Conservation (phyloP, 37 sponge, comb jelly and placozoan genomes). For the Geodia barretti region DNA sequence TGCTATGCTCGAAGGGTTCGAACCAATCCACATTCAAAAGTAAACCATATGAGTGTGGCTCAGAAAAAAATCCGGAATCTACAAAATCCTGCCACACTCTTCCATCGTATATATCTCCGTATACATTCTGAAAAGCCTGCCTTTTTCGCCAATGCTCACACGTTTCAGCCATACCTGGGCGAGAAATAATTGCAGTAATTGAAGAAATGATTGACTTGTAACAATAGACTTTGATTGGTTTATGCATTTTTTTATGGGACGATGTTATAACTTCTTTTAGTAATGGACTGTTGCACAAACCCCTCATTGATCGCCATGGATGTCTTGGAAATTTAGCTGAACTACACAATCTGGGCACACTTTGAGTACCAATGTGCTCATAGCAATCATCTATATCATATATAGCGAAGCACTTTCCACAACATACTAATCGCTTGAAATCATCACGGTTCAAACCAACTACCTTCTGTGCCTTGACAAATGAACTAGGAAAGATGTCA, state of each 20-base stretch:
- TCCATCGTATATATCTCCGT: conserved; percentile 39
- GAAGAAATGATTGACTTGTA: conserved; percentile 15
- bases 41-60: conserved; percentile 24
- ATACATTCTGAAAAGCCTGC: not conserved
- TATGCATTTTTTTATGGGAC: not conserved
- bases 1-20: conserved; percentile 1
- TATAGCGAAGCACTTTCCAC: too few relatives aligned
- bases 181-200: not conserved
- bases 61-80: conserved; percentile 12
- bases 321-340: too few relatives aligned
- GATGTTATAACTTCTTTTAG: too few relatives aligned
- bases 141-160: conserved; percentile 43
- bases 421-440: too few relatives aligned
- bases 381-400: too few relatives aligned
- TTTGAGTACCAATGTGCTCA: too few relatives aligned
- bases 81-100: conserved; percentile 39
- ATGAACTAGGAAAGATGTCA: too few relatives aligned
- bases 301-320: too few relatives aligned
- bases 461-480: too few relatives aligned
- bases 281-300: too few relatives aligned
- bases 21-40: conserved; percentile 29
- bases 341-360: too few relatives aligned
- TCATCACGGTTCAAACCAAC: too few relatives aligned
- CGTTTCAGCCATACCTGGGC: not conserved
- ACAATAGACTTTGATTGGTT: conserved; percentile 15